Base-by-base conservation (phyloP, 1,140 invertebrate genomes). In the Leptonema lineaticorne region DNA sequence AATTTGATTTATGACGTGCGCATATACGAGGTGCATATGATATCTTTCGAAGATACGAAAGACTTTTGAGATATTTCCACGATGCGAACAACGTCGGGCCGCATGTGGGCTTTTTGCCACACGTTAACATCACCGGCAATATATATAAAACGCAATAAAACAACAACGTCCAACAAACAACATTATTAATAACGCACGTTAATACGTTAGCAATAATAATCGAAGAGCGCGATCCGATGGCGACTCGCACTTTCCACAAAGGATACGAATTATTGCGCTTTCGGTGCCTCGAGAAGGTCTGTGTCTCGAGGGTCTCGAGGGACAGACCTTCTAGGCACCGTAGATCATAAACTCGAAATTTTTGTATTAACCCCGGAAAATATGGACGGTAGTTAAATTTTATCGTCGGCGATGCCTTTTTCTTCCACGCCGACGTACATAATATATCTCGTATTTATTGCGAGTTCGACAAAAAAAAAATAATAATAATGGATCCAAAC, bases 361-460 rank as follows among this genome's bases (percentile, higher is more conserved):
- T 70, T 57, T 33, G 45, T 70, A 70, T 67, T 67, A 70, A 70
- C 48, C 63, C 67, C n/a, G n/a, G 69, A 50, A 70, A 57, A 60
- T 70, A 70, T 70, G 46, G 50, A 48, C n/a, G 56, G 59, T 45
- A 41, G 48, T 70, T 70, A 70, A 70, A 41, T 70, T 70, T 70
- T 70, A 70, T 70, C 63, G 64, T 22, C 58, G 41, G n/a, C n/a
- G 57, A 27, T 66, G 37, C 41, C 69, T 63, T 67, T 70, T 59
- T 67, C 67, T 63, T 27, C 30, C 27, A n/a, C n/a, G n/a, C 53
- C 58, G 46, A 22, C n/a, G n/a, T n/a, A n/a, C 59, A 27, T 45
- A 48, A 67, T 70, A 70, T 63, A 56, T 70, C 28, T 67, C 18
- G 64, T 70, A 70, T 70, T 70, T 67, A 70, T 70, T 53, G 26